A percentile compares a stretch with the other conserved stretches of the same genome.
Conservation (phyloP, 2,888 invertebrate species). For the Serripes groenlandicus region DNA sequence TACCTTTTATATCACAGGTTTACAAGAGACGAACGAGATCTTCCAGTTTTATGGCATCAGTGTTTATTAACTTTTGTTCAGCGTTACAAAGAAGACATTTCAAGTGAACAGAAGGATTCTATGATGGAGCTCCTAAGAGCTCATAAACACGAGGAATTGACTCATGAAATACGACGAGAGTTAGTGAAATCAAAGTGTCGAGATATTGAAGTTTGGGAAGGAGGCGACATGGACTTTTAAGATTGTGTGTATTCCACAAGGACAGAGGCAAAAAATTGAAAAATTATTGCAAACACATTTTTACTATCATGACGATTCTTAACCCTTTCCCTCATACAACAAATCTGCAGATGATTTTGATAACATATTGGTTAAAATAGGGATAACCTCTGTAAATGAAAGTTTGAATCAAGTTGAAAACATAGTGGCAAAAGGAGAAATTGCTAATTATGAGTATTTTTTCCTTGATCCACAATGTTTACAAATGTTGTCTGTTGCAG, state of each 20-base stretch:
- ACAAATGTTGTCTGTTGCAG: too few species aligned
- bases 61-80: constrained; percentile 97
- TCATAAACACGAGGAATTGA: constrained; percentile 90
- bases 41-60: constrained; percentile 99
- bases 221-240: constrained; percentile 23
- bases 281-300: too few species aligned
- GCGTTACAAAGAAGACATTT: constrained; percentile 97
- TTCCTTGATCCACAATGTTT: neutral
- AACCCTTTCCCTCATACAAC: neutral
- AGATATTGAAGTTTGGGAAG: constrained; percentile 87
- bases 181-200: constrained; percentile 93
- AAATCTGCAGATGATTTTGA: neutral
- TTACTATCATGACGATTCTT: too few species aligned
- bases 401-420: neutral
- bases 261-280: too few species aligned
- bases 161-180: constrained; percentile 95
- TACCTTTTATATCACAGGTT: constrained; percentile 93
- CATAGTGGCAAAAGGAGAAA: neutral
- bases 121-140: constrained; percentile 92
- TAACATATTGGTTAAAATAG: neutral
- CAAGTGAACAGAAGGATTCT: constrained; percentile 96
- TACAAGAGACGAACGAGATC: constrained; percentile 92
- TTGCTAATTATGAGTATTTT: neutral
- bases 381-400: too few species aligned
- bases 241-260: too few species aligned